Evolutionary conservation across 2,888 invertebrate genomes (phyloP), one percentile per base, ranked within the genome.

Genomic region (Perizoma flavofasciatum): DNA sequence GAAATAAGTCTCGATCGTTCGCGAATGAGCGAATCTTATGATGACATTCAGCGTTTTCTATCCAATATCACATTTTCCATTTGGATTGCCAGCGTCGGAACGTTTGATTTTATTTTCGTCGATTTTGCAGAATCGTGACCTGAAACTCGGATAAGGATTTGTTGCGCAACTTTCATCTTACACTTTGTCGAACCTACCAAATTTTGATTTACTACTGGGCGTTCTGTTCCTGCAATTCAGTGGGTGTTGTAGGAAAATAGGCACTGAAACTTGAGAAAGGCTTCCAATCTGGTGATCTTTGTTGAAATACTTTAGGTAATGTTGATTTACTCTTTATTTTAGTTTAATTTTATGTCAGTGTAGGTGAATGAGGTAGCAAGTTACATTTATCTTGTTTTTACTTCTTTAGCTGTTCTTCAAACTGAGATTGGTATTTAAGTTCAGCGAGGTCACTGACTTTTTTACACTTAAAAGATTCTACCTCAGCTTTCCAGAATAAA

Each of bases 41-140:
- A 82, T 79, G 78, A 77, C 78, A 79, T 79, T 78, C 74, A 77
- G 70, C 73, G 75, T 73, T 72, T 72, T 75, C 77, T 73, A 79
- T 78, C 80, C 81, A 80, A 83, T 85, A 86, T 83, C 77, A 80
- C 81, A 86, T 84, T 82, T 84, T 81, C 83, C 78, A 78, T 83
- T 80, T 80, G 73, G 71, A 67, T 74, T 73, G 77, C 73, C 78
- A 79, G 72, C 79, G 77, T 73, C 75, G 78, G 70, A 81, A 81
- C 85, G 79, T 85, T 86, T 85, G 84, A 85, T 86, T 86, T 86
- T 86, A 85, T 85, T 86, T 85, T 85, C 79, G 82, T 81, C 83
- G 80, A 86, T 86, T 86, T 85, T 83, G 83, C 81, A 79, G 79
- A 82, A 83, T 85, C 86, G 86, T 86, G 86, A 85, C 83, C 81